Conservation (phyloP, 2,888 invertebrate genomes). For the Lasioglossum calceatum region DNA sequence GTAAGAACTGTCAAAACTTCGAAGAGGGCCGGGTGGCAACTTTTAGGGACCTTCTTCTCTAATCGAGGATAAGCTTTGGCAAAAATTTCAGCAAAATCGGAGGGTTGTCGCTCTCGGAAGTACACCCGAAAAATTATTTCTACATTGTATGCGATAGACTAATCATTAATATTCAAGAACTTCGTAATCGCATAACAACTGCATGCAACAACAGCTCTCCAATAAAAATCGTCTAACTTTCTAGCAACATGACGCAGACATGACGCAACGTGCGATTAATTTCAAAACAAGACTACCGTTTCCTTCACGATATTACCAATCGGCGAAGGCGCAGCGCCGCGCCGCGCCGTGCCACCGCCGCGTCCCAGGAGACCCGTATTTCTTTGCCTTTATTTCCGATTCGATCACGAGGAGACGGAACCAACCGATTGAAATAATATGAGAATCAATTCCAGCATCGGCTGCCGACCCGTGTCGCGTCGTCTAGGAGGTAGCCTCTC, state of each 20-base stretch:
- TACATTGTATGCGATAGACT: no score
- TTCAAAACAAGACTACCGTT: background rate
- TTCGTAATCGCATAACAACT: no score
- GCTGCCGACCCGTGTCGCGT: background rate
- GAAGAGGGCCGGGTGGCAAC: no score
- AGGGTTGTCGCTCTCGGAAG: no score
- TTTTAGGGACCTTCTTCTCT: no score
- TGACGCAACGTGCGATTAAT: background rate
- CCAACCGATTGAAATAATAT: slow-evolving; percentile 59
- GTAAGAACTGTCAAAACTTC: no score
- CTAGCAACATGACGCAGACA: background rate
- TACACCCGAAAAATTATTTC: no score
- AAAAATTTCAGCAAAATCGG: no score
- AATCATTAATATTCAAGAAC: no score
- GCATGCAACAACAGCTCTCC: no score
- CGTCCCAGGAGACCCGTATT: slow-evolving; percentile 15
- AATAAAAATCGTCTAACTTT: background rate
- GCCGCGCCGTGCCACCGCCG: background rate
- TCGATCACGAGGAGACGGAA: slow-evolving; percentile 31
- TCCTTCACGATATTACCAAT: background rate
- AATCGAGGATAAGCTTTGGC: no score
- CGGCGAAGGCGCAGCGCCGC: background rate
- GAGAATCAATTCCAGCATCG: slow-evolving; percentile 52
- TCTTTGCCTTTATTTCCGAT: slow-evolving; percentile 40
- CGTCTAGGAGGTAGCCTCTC: background rate